A percentile compares a stretch with the other conserved stretches of the same genome.
phyloP scores from a whole-genome alignment of 1,140 invertebrate genomes.

The Zaprionus kolodkinae region DNA sequence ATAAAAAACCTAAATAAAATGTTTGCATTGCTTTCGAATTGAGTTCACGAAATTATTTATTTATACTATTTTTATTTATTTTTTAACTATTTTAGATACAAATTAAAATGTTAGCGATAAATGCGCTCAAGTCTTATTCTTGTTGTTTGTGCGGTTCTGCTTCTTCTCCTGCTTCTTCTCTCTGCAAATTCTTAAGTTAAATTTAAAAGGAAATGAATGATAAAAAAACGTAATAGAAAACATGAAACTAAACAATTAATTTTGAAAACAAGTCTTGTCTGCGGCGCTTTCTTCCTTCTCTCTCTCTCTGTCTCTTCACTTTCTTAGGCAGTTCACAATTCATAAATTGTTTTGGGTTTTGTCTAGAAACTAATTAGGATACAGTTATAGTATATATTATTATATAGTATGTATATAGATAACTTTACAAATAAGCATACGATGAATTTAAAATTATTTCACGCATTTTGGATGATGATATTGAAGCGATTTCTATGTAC shows the following conservation, averaged over 20 bases:
- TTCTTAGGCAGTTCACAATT: conserved; percentile 45
- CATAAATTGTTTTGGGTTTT: conserved; percentile 14
- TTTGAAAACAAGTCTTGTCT: conserved; percentile 41
- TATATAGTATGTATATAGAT: conserved; percentile 8
- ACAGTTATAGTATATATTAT: conserved; percentile 4
- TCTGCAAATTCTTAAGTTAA: conserved; percentile 11
- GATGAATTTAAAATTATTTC: conserved; percentile 28
- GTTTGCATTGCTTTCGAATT: conserved; percentile 73
- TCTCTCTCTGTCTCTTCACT: background rate
- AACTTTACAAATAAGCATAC: conserved; percentile 1
- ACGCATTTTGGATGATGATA: conserved; percentile 34
- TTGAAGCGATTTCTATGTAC: conserved; percentile 51
- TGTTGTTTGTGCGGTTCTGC: conserved; percentile 42
- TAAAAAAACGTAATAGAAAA: background rate
- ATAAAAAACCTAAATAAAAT: conserved; percentile 52
- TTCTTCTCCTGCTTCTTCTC: background rate
- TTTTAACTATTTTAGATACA: conserved; percentile 45
- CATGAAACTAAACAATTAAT: conserved; percentile 6
- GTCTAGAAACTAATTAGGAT: conserved; percentile 22
- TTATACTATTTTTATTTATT: conserved; percentile 28
- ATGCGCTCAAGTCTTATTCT: conserved; percentile 75
- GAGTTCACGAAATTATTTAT: conserved; percentile 53
- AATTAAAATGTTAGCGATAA: conserved; percentile 61
- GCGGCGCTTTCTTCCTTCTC: conserved; percentile 6
- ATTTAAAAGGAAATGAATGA: background rate